These are phyloP conservation scores for Stenopsyche tienmushanensis DNA, from an alignment of 1,140 invertebrate genomes.

Conservation along the genomic window DNA sequence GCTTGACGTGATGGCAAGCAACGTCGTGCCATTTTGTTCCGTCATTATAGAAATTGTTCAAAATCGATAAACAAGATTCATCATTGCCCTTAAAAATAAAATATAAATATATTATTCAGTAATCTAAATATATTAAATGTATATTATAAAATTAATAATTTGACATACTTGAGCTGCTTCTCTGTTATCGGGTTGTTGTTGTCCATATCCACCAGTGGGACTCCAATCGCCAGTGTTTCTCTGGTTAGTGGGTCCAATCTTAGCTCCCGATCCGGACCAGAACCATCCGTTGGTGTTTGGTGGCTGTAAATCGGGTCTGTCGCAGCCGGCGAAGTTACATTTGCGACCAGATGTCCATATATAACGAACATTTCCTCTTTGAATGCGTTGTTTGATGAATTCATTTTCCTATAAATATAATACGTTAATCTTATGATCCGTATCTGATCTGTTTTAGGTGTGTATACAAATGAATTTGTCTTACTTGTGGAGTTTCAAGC, in stretches of 20 bases:
- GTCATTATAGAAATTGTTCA: slow-evolving; percentile 93
- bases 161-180: slow-evolving; percentile 77
- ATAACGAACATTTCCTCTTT: slow-evolving; percentile 69
- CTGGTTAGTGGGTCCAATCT: slow-evolving; percentile 84
- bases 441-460: background rate
- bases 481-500: slow-evolving; percentile 77
- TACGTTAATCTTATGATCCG: background rate
- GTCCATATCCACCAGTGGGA: slow-evolving; percentile 79
- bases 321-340: slow-evolving; percentile 89
- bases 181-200: slow-evolving; percentile 84
- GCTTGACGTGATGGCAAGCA: slow-evolving; percentile 87
- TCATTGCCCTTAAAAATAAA: slow-evolving; percentile 70
- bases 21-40: slow-evolving; percentile 92
- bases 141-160: background rate
- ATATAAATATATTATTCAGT: slow-evolving; percentile 10
- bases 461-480: background rate
- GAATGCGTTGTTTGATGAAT: slow-evolving; percentile 83
- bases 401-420: slow-evolving; percentile 71
- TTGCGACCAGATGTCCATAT: slow-evolving; percentile 91
- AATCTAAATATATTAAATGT: background rate
- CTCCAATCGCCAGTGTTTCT: slow-evolving; percentile 88
- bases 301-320: slow-evolving; percentile 82
- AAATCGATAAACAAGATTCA: slow-evolving; percentile 83
- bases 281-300: slow-evolving; percentile 90
- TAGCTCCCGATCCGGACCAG: slow-evolving; percentile 88